Conservation (phyloP, 2,797 vertebrate species). For the Karalla daura region DNA sequence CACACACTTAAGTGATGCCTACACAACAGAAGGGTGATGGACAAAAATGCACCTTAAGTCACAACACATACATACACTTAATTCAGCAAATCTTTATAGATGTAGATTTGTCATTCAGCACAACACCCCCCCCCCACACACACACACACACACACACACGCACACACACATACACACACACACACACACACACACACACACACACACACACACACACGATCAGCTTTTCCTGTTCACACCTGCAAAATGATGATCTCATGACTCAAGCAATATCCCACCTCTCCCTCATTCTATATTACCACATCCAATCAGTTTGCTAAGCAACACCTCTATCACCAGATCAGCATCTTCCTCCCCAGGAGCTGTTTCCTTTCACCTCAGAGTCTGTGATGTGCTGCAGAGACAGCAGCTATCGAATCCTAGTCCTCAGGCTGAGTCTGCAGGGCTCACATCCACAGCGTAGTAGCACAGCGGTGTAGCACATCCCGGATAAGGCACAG, state of each 20-base stretch:
- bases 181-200: background rate
- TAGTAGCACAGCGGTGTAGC: slow-evolving; percentile 4
- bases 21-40: background rate
- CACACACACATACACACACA: background rate
- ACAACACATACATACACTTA: slow-evolving; percentile 9
- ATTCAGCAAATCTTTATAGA: too few species aligned
- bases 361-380: slow-evolving; percentile 61
- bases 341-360: slow-evolving; percentile 47
- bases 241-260: slow-evolving; percentile 13
- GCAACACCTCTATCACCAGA: slow-evolving; percentile 46
- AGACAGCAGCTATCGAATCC: slow-evolving; percentile 42
- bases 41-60: background rate
- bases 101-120: too few species aligned
- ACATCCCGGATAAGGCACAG: slow-evolving; percentile 29
- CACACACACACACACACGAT: slow-evolving; percentile 8
- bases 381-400: slow-evolving; percentile 50
- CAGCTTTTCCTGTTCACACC: slow-evolving; percentile 16
- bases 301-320: slow-evolving; percentile 39
- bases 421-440: slow-evolving; percentile 38
- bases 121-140: too few species aligned
- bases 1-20: slow-evolving; percentile 8
- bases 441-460: slow-evolving; percentile 31
- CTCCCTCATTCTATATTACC: background rate
- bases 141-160: slow-evolving; percentile 7
- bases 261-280: slow-evolving; percentile 5